Base-by-base conservation (phyloP, 2,888 invertebrate species). In the Orthonychiurus folsomi region DNA sequence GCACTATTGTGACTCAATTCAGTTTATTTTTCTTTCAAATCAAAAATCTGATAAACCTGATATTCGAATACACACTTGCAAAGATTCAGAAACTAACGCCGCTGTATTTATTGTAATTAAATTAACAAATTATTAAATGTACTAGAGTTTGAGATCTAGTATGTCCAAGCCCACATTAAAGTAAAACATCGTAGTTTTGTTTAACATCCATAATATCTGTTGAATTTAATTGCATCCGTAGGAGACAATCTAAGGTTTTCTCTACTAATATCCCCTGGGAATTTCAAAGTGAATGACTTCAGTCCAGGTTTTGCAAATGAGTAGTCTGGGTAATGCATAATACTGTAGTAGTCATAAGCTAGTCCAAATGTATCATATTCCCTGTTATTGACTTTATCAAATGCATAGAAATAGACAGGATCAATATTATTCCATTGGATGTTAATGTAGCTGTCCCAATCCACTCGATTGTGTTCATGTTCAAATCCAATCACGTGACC, bases 261-360 rank as follows among this genome's bases (percentile, higher is more conserved):
- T 37, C 9, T 37, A 15, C 37, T 37, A 15, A 37, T 37, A 37
- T 37, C 37, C 52, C 52, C 52, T 52, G n/a, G 52, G 20, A n/a
- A 21, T 52, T 52, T 52, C 9, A 52, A 5, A 5, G 52, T 52
- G 52, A 52, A 52, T 21, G 52, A 9, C 23, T 52, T 52, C 9
- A 37, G 37, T n/a, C 52, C 52, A 5, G 52, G 23, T 20, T 52
- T 52, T 20, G 63, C 47, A 56, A 59, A 63, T 1, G 63, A 57
- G 23, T 63, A 56, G 20, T 59, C 57, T 1, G 63, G 63, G n/a
- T 63, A 63, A 18, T 63, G 63, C 63, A 63, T 63, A 18, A 59
- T 57, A 23, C 59, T 59, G 25, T 50, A 48, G 28, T 63, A 63
- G 24, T 63, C 63, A 24, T 63, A 63, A 20, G 63, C 37, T 26